Evolutionary conservation across 2,888 invertebrate genomes (phyloP), one percentile per base, ranked within the genome.

Genomic region (Brachypalpus laphriformis): DNA sequence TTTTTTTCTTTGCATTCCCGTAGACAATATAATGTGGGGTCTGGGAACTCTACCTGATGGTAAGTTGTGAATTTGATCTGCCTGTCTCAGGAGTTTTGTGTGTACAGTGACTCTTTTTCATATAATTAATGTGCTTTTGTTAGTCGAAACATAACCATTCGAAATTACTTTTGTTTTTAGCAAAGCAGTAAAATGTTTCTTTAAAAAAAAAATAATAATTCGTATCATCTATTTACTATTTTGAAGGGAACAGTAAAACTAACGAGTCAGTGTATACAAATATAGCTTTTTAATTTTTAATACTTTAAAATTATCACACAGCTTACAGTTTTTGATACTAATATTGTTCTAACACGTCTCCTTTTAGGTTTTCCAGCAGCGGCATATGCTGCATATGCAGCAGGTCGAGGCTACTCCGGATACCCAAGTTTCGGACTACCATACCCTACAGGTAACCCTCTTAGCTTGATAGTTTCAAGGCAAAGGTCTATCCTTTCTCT

Each of bases 391-490:
- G 97, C 98, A 92, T 98, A 97, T 93, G 97, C 98, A 94, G 97
- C 98, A 93, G 97, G 97, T 93, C 96, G 98, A 93, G 97, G 98
- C 93, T 98, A 97, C 94, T 97, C 97, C 94, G 97, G 97, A 94
- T 98, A 98, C 95, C 97, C 98, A 94, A 97, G 97, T 95, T 98
- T 98, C 95, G 97, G 98, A 95, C 97, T 98, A 94, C 98, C 98
- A 93, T 98, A 98, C 94, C 98, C 98, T 93, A 96, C 98, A 97
- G 97, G 97, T 97, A 97, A 97, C 9, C 59, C 4, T 37, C 5
- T 20, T 7, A 37, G 4, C 8, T 28, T 16, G 8, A 66, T 31
- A 31, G 40, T 42, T 37, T 4, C 2, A 51, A 14, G 14, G 8
- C 2, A 45, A 45, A 56, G 1, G n/a, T 65, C 11, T 20, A 54